Base-by-base conservation (phyloP, 2,113 vertebrate species). In the Oreochromis niloticus region DNA sequence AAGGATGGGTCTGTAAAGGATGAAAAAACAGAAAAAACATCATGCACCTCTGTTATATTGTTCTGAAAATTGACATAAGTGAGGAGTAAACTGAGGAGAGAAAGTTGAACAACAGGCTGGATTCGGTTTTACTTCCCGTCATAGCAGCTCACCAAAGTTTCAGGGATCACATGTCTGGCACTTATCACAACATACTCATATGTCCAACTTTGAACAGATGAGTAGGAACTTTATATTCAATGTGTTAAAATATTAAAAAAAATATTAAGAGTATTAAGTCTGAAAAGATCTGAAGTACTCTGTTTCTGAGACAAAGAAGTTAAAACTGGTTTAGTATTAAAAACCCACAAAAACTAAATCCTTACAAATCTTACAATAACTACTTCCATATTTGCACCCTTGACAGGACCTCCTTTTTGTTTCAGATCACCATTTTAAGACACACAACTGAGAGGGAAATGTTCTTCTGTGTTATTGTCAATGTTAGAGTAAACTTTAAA, bases 41-140 rank as follows among this genome's bases (percentile, higher is more conserved):
- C 59, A 34, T 54, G 81, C 73, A 12, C 13, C 12, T 27, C 24
- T 54, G 61, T 36, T 34, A 22, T 41, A 2, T 36, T 34, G 24
- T 56, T 34, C 46, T 78, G 46, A 75, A 75, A 75, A 50, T 27
- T 32, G 17, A n/a, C 73, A 32, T 8, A 30, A 52, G 46, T 52
- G 73, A 32, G 73, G 73, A 4, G 27, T 32, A 78, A 78, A 6
- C 73, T n/a, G 27, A 6, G 46, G 6, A 78, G 71, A 50, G 46
- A 78, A 50, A 50, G 46, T n/a, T 78, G 27, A 78, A 78, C 73
- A 78, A 32, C 24, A 78, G 46, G 7, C 36, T 61, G 63, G 56
- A 46, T 68, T 92, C 46, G 61, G 84, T 91, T 89, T 80, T 36
- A 82, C 81, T 91, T 92, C 86, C 86, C 79, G 9, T 85, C 63